Percentiles rank a stretch among this genome's conserved stretches.
Evolutionary conservation across 2,797 vertebrate species (phyloP).

Genomic region (Danio choprae): DNA sequence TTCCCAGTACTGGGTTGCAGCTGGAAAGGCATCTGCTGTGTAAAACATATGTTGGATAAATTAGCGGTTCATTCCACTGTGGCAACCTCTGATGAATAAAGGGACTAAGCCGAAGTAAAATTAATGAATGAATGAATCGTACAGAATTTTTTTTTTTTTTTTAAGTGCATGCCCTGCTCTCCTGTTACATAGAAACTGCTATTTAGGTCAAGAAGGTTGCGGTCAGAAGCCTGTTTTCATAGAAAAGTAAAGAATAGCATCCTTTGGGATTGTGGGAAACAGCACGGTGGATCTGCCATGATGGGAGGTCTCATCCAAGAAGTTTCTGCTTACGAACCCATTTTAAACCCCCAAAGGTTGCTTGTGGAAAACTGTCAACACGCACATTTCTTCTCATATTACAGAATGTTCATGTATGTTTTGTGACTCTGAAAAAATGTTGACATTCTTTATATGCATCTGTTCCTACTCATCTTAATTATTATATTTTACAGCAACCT

Average conservation of each 20-base stretch:
- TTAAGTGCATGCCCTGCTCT: background rate
- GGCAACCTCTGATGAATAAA: no score
- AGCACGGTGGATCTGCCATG: background rate
- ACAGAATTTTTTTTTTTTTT: no score
- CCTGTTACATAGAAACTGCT: conserved; percentile 1
- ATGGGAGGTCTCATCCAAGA: conserved; percentile 21
- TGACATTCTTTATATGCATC: no score
- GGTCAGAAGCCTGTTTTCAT: background rate
- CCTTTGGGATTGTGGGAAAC: background rate
- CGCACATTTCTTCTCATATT: background rate
- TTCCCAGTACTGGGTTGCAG: no score
- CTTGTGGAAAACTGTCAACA: background rate
- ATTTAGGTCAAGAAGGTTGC: background rate
- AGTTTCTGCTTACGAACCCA: conserved; percentile 22
- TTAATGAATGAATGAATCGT: no score
- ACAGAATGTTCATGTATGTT: conserved; percentile 2
- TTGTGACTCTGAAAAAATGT: background rate
- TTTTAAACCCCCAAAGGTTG: background rate
- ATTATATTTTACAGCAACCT: no score
- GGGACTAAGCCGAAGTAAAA: no score
- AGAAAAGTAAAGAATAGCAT: background rate
- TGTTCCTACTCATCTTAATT: no score
- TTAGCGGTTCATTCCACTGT: no score
- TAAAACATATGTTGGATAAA: no score
- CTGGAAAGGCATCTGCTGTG: no score